phyloP scores from a whole-genome alignment of 35 echinoderm and acorn worm species.

The Ptychodera flava region DNA sequence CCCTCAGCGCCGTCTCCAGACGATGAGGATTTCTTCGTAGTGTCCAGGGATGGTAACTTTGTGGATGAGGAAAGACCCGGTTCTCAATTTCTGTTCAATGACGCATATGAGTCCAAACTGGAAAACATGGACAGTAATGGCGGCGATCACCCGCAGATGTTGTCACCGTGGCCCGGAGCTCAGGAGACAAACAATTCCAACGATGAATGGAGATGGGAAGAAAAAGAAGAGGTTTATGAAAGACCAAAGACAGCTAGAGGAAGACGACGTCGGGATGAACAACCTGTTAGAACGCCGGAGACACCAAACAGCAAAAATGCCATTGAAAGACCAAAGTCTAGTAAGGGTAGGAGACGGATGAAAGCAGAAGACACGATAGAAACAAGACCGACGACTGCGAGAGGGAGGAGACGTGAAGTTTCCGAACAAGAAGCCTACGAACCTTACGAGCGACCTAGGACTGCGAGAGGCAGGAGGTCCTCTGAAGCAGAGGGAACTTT shows the following conservation, averaged over 20 bases:
- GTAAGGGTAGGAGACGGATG: not conserved
- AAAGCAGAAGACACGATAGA: not conserved
- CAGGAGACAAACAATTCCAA: not conserved
- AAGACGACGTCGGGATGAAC: not conserved
- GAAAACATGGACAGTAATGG: not conserved
- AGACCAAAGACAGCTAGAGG: not conserved
- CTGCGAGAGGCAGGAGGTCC: not conserved
- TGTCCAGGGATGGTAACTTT: not conserved
- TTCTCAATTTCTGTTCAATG: not conserved
- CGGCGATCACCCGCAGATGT: not conserved
- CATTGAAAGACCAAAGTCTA: not conserved
- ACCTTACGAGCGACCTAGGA: not conserved
- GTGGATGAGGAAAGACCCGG: not conserved
- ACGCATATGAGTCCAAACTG: not conserved
- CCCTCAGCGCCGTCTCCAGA: not conserved
- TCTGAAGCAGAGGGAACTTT: not conserved
- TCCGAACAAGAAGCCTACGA: not conserved
- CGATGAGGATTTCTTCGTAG: not conserved
- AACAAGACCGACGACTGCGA: not conserved
- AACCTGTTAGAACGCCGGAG: not conserved
- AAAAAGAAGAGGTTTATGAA: not conserved
- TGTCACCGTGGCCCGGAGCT: not conserved
- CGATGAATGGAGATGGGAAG: not conserved
- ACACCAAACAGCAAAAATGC: not conserved
- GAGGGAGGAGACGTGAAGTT: not conserved